Evolutionary conservation across 2,797 vertebrate species (phyloP), one percentile per base, ranked within the genome.

Genomic region (Coranthus polyacanthus): DNA sequence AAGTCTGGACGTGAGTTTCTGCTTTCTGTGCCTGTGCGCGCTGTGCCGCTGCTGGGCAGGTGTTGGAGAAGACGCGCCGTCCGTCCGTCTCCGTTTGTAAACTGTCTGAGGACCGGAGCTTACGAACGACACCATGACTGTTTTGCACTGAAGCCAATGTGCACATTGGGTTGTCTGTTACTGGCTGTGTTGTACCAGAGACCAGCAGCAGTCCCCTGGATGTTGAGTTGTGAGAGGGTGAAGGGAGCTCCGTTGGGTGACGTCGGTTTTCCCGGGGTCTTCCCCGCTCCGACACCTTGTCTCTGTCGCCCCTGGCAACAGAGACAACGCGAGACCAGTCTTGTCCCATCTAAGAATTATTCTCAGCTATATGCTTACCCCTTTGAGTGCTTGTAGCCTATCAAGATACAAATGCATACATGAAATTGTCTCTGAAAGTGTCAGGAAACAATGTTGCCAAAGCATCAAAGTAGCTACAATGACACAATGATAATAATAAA

Each of bases 211-310:
- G 71, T 57, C 72, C 65, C 52, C 55, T 79, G 63, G 61, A 43
- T 62, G 61, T 1, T 26, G 70, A n/a, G 45, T 37, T 18, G 36
- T 4, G 36, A 21, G 61, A 70, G 24, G 42, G 43, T n/a, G 62
- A 37, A 41, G 47, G 82, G 67, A 52, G 65, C 49, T 69, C 72
- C 63, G 39, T 50, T 13, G 10, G 18, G 10, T 88, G 65, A 89
- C 86, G 72, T 82, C 67, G 75, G 42, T 43, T 93, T 94, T 94
- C 93, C 89, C 90, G 90, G 93, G 91, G 67, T 85, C 82, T 90
- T 77, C 85, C 87, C 87, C 93, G 93, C 94, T 88, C 69, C 11
- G 20, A 21, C 51, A 42, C 38, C 58, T 75, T 66, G 45, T 58
- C 50, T 7, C n/a, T 2, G 78, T 89, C 51, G 56, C 86, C 78